Evolutionary conservation across 2,797 vertebrate species (phyloP).

Genomic region (Esox lucius): DNA sequence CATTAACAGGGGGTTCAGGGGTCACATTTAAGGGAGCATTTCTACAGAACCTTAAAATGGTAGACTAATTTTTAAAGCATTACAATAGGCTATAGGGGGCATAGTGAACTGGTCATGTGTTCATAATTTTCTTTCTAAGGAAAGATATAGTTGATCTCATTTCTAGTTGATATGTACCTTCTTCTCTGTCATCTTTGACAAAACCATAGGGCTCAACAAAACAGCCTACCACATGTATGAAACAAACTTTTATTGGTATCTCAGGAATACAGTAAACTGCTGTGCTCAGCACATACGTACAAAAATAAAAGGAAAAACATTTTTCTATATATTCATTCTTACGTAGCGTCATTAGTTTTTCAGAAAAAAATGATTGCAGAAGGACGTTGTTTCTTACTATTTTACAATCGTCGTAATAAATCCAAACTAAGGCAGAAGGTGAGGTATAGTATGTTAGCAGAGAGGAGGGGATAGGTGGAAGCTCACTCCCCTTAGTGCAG

Average conservation of each 20-base stretch:
- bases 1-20: background rate
- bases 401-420: constrained; percentile 79
- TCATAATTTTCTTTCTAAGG: background rate
- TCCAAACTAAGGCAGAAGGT: constrained; percentile 81
- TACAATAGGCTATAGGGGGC: background rate
- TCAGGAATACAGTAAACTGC: constrained; percentile 73
- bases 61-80: background rate
- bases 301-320: constrained; percentile 80
- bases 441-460: constrained; percentile 80
- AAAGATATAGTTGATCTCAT: background rate
- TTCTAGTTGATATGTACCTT: background rate
- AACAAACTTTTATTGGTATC: constrained; percentile 74
- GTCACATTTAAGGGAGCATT: background rate
- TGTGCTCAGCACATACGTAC: constrained; percentile 86
- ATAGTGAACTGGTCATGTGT: background rate
- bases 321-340: constrained; percentile 67
- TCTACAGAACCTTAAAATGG: background rate
- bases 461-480: constrained; percentile 64
- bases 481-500: constrained; percentile 66
- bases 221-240: constrained; percentile 62
- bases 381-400: constrained; percentile 72
- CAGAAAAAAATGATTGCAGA: constrained; percentile 76
- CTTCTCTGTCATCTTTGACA: background rate
- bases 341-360: constrained; percentile 72
- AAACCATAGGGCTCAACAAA: constrained; percentile 10